Evolutionary conservation across 2,888 invertebrate species (phyloP).

Genomic region (Resseliella maxima): DNA sequence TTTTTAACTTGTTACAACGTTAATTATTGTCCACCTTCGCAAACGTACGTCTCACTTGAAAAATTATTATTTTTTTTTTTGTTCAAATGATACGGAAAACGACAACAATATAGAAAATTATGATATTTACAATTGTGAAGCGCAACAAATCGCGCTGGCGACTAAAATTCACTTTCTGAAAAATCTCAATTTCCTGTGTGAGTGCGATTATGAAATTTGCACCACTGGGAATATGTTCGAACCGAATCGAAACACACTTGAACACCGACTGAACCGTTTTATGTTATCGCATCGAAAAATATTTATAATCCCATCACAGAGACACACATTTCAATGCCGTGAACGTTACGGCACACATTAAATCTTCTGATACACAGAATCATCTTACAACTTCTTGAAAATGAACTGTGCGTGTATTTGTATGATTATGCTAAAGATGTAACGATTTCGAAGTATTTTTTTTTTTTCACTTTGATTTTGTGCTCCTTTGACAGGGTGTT

Average conservation of each 20-base stretch:
- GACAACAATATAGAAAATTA: no score
- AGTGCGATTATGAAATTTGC: background rate
- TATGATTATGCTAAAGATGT: slow-evolving; percentile 14
- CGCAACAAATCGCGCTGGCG: no score
- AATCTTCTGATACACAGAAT: background rate
- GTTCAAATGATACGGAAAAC: no score
- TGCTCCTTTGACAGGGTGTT: background rate
- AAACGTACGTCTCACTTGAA: background rate
- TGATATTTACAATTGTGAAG: no score
- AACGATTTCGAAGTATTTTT: no score
- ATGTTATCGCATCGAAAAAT: slow-evolving; percentile 53
- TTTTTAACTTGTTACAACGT: background rate
- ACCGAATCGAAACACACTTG: slow-evolving; percentile 20
- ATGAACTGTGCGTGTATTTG: slow-evolving; percentile 25
- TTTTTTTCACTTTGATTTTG: background rate
- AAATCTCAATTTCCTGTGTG: background rate
- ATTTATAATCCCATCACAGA: slow-evolving; percentile 25
- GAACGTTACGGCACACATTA: background rate
- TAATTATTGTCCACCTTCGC: slow-evolving; percentile 1
- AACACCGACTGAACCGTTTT: background rate
- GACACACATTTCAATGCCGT: slow-evolving; percentile 18
- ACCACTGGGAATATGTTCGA: background rate
- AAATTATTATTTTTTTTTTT: no score
- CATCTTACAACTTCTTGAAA: slow-evolving; percentile 41
- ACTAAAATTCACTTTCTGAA: no score